Percentiles rank a stretch among this genome's conserved stretches.
Evolutionary conservation across 2,888 invertebrate species (phyloP).

Genomic region (Catocala nupta): DNA sequence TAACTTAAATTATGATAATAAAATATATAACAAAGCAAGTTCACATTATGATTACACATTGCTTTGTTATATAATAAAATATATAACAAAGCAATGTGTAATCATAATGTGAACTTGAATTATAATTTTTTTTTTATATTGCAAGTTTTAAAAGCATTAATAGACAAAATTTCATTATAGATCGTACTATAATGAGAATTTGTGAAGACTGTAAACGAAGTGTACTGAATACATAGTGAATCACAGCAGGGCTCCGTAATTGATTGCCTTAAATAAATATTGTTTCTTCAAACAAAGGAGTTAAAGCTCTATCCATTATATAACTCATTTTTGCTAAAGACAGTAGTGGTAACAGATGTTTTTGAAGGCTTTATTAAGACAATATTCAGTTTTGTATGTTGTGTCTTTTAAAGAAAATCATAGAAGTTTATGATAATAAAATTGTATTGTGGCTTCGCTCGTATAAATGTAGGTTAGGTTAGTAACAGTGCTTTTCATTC

Average conservation of each 20-base stretch:
- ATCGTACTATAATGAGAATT: constrained; percentile 1
- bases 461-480: too few species aligned
- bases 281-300: constrained; percentile 28
- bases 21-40: too few species aligned
- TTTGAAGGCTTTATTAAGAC: constrained; percentile 24
- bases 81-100: too few species aligned
- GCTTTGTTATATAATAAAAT: too few species aligned
- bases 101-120: too few species aligned
- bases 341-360: constrained; percentile 26
- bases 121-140: too few species aligned
- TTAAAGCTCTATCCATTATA: constrained; percentile 19
- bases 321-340: constrained; percentile 24
- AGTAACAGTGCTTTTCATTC: too few species aligned
- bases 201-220: constrained; percentile 7
- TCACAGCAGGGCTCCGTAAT: constrained; percentile 9
- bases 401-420: neutral
- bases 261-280: constrained; percentile 31
- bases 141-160: too few species aligned
- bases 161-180: neutral
- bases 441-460: too few species aligned
- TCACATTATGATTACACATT: too few species aligned
- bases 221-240: constrained; percentile 4
- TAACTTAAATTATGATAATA: too few species aligned
- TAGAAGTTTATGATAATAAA: too few species aligned
- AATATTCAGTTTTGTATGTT: constrained; percentile 21